Conservation (phyloP, 2,888 invertebrate genomes). For the Achlya flavicornis region DNA sequence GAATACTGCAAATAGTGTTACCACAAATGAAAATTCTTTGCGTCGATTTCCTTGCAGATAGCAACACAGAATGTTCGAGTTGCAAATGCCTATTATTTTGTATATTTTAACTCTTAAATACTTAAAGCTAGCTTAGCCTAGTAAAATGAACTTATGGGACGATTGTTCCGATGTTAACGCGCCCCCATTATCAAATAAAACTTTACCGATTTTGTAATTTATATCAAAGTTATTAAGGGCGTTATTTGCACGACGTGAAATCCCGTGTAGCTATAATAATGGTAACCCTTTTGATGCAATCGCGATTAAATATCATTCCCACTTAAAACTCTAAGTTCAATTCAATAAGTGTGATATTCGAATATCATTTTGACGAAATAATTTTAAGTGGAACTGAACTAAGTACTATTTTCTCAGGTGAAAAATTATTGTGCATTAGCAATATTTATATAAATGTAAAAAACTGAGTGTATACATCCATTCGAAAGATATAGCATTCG, state of each 20-base stretch:
- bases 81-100: slow-evolving; percentile 72
- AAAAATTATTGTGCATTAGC: slow-evolving; percentile 24
- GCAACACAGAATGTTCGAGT: slow-evolving; percentile 71
- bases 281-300: slow-evolving; percentile 8
- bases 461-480: slow-evolving; percentile 19
- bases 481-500: not conserved
- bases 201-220: not conserved
- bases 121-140: slow-evolving; percentile 75
- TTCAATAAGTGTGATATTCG: not conserved
- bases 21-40: slow-evolving; percentile 49
- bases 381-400: slow-evolving; percentile 18
- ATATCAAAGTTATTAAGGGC: not conserved
- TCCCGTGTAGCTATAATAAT: slow-evolving; percentile 2
- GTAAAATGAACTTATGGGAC: slow-evolving; percentile 61
- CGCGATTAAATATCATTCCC: slow-evolving; percentile 6
- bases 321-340: slow-evolving; percentile 7
- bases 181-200: slow-evolving; percentile 26
- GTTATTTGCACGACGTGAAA: not conserved
- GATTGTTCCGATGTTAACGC: slow-evolving; percentile 30
- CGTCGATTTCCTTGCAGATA: slow-evolving; percentile 52
- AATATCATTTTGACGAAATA: slow-evolving; percentile 1
- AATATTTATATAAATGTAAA: slow-evolving; percentile 36
- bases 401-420: slow-evolving; percentile 29
- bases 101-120: slow-evolving; percentile 63
- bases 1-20: slow-evolving; percentile 71